phyloP scores from a whole-genome alignment of 2,888 invertebrate genomes.

The Andrena dorsata region DNA sequence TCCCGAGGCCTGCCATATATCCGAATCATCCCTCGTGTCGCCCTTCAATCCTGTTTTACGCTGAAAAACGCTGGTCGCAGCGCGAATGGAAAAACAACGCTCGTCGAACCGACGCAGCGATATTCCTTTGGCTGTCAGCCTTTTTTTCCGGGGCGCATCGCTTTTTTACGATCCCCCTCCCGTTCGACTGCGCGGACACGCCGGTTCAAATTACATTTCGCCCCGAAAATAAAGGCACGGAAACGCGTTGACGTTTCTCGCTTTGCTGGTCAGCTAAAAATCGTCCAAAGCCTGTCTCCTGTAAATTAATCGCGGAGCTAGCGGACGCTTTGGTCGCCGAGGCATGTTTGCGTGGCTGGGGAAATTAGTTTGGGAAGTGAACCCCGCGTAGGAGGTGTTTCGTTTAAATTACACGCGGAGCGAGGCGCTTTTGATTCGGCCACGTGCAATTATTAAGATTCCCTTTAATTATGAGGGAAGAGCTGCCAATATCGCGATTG shows the following conservation, averaged over 20 bases:
- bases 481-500: background rate
- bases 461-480: conserved; percentile 18
- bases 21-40: background rate
- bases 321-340: background rate
- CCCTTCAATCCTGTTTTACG: conserved; percentile 26
- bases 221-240: background rate
- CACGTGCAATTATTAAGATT: conserved; percentile 46
- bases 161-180: background rate
- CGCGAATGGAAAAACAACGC: conserved; percentile 1
- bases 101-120: conserved; percentile 5
- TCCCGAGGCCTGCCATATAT: background rate
- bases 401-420: conserved; percentile 27
- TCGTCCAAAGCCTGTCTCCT: background rate
- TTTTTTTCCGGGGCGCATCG: background rate
- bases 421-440: conserved; percentile 20
- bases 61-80: background rate
- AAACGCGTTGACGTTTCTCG: background rate
- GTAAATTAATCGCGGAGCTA: conserved; percentile 18
- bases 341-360: background rate
- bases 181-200: background rate
- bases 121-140: conserved; percentile 18
- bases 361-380: conserved; percentile 38
- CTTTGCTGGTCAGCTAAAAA: background rate
- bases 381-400: background rate
- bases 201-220: background rate